phyloP scores from a whole-genome alignment of 2,888 invertebrate genomes.

The Conops quadrifasciatus region DNA sequence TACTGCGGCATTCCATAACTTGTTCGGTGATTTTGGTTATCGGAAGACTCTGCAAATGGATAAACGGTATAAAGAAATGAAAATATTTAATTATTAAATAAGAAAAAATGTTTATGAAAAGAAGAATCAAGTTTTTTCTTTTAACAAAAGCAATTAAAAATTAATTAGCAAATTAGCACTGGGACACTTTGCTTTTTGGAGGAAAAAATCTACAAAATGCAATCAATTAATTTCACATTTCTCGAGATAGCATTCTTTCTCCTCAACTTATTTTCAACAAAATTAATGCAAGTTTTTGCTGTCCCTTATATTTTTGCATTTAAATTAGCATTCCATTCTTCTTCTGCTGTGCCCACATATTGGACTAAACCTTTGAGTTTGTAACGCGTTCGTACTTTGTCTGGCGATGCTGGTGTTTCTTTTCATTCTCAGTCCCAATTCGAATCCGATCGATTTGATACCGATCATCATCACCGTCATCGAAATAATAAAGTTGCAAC shows the following conservation, averaged over 20 bases:
- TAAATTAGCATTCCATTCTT: conserved; percentile 2
- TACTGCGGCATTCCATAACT: conserved; percentile 82
- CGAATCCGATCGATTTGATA: background rate
- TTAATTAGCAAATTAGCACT: too few relatives aligned
- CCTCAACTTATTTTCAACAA: background rate
- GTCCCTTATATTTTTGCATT: conserved; percentile 22
- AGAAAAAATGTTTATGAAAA: too few relatives aligned
- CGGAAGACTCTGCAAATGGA: conserved; percentile 80
- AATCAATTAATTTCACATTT: background rate
- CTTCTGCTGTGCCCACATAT: background rate
- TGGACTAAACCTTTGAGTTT: background rate
- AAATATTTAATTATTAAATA: background rate
- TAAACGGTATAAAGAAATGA: background rate
- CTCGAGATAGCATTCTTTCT: background rate
- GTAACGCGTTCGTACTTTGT: conserved; percentile 20
- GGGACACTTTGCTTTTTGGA: background rate
- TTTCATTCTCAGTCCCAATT: background rate
- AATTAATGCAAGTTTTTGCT: conserved; percentile 16
- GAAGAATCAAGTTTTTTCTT: too few relatives aligned
- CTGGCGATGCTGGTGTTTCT: background rate
- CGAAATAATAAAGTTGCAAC: conserved; percentile 27
- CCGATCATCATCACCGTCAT: background rate
- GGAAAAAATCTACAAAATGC: background rate
- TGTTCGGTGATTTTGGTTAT: conserved; percentile 92
- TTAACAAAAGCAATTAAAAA: too few relatives aligned